Base-by-base conservation (phyloP, 2,113 vertebrate genomes). In the Sapajus apella region DNA sequence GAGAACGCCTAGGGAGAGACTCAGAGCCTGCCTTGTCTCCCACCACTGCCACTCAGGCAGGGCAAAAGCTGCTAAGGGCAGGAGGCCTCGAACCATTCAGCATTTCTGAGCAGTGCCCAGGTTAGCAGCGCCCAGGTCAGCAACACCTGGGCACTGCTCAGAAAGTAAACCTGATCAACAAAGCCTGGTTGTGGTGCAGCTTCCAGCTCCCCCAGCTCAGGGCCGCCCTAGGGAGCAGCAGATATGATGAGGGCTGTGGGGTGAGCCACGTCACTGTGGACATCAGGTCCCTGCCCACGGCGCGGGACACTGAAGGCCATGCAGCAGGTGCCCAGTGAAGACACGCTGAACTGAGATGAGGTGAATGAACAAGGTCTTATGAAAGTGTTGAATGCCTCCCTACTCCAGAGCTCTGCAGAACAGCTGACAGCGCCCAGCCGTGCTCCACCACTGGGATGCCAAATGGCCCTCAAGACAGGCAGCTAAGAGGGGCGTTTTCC, bases 301-400 rank as follows among this genome's bases (percentile, higher is more conserved):
- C 4, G 3, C 2, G 0, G 25, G 1, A 40, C 27, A 5, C 9
- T 5, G 9, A 50, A 68, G 23, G 47, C 18, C 6, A 4, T 0
- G 0, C 16, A 7, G 13, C 58, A 58, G 32, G 3, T 40, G 25
- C 27, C 27, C 20, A 0, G 0, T 5, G 2, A 8, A 56, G 43
- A 6, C 70, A 1, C 0, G 12, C 13, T 2, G 0, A 23, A 21
- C 27, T 8, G 37, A 27, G 3, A 20, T 23, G 37, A 70, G 27
- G 40, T 30, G 40, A 40, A 2, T 10, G 8, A 58, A 21, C 8
- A 8, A 56, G 2, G n/a, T 45, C 70, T 21, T 2, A 17, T 6
- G 1, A 43, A 43, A 32, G 13, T 32, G 2, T 23, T 7, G 23
- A 14, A 12, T 4, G 14, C 2, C 37, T 47, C 17, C 17, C 40